A percentile compares a stretch with the other conserved stretches of the same genome.
phyloP scores from a whole-genome alignment of 2,888 invertebrate species.

The Nomada ruficornis region DNA sequence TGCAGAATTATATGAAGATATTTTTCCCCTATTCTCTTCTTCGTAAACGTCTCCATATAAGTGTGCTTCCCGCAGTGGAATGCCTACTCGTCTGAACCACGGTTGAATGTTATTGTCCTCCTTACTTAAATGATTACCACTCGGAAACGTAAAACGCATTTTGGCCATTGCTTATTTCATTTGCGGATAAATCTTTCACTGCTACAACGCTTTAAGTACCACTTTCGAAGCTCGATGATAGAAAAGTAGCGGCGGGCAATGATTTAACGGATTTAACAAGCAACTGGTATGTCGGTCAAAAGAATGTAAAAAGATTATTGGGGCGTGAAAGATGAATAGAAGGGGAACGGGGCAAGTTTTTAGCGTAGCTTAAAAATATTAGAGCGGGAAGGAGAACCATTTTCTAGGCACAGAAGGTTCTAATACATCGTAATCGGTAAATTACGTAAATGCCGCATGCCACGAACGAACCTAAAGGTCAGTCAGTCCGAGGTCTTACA shows the following conservation, averaged over 20 bases:
- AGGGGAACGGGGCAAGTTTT: constrained; percentile 27
- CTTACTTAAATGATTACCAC: not conserved
- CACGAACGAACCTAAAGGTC: constrained; percentile 81
- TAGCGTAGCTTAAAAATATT: constrained; percentile 65
- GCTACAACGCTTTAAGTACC: not conserved
- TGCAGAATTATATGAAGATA: too few species aligned
- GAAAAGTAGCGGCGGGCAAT: not conserved
- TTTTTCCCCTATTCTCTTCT: too few species aligned
- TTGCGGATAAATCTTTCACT: constrained; percentile 4
- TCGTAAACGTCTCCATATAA: too few species aligned
- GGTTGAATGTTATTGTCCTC: not conserved
- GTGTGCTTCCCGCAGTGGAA: too few species aligned
- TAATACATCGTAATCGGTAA: constrained; percentile 77
- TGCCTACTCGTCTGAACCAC: too few species aligned
- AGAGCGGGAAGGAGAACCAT: constrained; percentile 68
- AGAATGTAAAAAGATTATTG: constrained; percentile 9
- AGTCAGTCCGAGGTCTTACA: constrained; percentile 81
- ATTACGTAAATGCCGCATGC: constrained; percentile 82
- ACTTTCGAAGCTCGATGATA: constrained; percentile 11
- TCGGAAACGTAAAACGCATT: constrained; percentile 4
- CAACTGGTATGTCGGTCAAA: constrained; percentile 16
- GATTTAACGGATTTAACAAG: constrained; percentile 15
- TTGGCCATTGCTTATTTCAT: not conserved
- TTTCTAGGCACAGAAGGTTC: constrained; percentile 69
- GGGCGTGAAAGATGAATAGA: constrained; percentile 1